phyloP scores from a whole-genome alignment of 2,888 invertebrate species.

The Microctonus hyperodae region DNA sequence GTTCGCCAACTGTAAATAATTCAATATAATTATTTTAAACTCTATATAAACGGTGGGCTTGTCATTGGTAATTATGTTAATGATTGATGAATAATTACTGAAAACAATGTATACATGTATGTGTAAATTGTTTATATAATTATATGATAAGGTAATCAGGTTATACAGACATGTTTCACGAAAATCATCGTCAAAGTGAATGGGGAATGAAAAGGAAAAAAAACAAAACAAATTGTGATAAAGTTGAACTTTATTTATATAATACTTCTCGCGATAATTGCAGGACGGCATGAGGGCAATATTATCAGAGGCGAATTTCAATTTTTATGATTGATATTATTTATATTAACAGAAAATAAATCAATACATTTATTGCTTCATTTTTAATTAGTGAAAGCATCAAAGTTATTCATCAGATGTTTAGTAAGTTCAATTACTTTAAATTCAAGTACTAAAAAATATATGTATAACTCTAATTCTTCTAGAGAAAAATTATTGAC shows the following conservation, averaged over 20 bases:
- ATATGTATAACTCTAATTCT: background rate
- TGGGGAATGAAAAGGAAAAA: background rate
- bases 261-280: slow-evolving; percentile 5
- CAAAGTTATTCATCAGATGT: background rate
- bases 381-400: background rate
- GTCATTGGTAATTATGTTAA: background rate
- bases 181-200: background rate
- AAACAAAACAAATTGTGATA: background rate
- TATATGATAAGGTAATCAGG: background rate
- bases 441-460: background rate
- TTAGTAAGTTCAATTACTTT: background rate
- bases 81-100: background rate
- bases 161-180: background rate
- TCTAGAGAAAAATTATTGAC: slow-evolving; percentile 2
- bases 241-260: slow-evolving; percentile 5
- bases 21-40: background rate
- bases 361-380: background rate
- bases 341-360: background rate
- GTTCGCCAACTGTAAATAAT: background rate
- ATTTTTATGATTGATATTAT: background rate
- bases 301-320: background rate
- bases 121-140: background rate
- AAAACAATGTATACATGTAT: background rate
- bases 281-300: background rate
- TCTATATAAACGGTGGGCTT: background rate